Percentiles rank a stretch among this genome's conserved stretches.
Evolutionary conservation across 2,888 invertebrate species (phyloP).

Genomic region (Tetramorium bicarinatum): DNA sequence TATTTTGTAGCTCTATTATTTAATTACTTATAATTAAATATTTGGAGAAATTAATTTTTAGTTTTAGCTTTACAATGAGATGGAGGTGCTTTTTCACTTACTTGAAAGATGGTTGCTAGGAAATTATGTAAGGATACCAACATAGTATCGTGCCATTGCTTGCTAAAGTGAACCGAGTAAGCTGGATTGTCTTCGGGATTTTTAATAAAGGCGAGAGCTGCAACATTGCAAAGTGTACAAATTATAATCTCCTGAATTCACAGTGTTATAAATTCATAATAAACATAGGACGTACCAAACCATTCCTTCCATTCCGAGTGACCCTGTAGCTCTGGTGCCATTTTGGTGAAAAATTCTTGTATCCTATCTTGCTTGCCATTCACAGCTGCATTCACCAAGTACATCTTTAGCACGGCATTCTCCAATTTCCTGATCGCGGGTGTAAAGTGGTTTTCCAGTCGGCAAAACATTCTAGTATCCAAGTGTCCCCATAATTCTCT

Average conservation of each 20-base stretch:
- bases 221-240: constrained; percentile 48
- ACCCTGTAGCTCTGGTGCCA: constrained; percentile 95
- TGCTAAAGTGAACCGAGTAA: constrained; percentile 95
- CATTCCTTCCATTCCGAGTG: constrained; percentile 98
- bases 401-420: constrained; percentile 94
- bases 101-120: constrained; percentile 94
- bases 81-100: constrained; percentile 79
- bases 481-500: constrained; percentile 96
- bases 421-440: constrained; percentile 94
- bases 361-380: constrained; percentile 95
- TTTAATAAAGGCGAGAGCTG: constrained; percentile 96
- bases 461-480: constrained; percentile 94
- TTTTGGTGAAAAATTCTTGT: constrained; percentile 95
- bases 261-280: constrained; percentile 41
- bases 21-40: constrained; percentile 11
- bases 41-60: neutral
- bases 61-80: constrained; percentile 49
- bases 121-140: constrained; percentile 97
- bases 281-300: constrained; percentile 92
- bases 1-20: constrained; percentile 1
- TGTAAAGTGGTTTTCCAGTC: constrained; percentile 94
- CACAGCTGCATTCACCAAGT: constrained; percentile 94
- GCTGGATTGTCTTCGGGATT: constrained; percentile 96
- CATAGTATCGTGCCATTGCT: constrained; percentile 98
- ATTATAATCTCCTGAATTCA: constrained; percentile 87